These are phyloP conservation scores for Oxyura jamaicensis DNA, from an alignment of 2,113 vertebrate species.

Conservation along the genomic window DNA sequence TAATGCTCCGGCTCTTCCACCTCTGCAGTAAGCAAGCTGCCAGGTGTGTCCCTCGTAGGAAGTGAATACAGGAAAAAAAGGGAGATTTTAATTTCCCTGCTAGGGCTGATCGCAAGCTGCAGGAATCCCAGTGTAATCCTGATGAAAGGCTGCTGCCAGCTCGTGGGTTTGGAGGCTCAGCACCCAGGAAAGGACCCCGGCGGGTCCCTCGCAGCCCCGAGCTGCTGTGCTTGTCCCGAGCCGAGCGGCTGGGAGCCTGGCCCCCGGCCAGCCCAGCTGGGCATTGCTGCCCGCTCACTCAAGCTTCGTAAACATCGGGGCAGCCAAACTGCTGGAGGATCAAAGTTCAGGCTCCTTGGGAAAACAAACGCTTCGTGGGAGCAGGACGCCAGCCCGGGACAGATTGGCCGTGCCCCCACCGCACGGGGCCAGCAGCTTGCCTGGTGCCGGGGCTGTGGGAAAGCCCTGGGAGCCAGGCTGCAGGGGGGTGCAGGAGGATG, in stretches of 20 bases:
- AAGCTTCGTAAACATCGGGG: neutral
- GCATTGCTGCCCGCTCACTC: neutral
- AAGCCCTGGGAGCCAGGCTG: neutral
- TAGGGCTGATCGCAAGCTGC: neutral
- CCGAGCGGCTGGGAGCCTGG: neutral
- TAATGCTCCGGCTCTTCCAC: neutral
- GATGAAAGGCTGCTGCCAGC: neutral
- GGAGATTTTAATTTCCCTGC: neutral
- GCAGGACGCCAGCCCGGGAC: neutral
- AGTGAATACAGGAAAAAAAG: neutral
- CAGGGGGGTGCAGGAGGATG: neutral
- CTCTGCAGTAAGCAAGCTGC: neutral
- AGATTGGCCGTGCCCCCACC: neutral
- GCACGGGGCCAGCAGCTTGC: neutral
- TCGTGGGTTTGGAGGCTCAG: neutral
- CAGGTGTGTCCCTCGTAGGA: neutral
- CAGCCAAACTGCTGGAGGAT: neutral
- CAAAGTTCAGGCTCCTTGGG: slow-evolving; percentile 13
- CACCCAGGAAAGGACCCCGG: neutral
- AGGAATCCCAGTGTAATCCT: neutral
- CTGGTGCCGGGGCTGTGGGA: neutral
- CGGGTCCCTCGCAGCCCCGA: neutral
- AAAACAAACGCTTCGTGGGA: neutral
- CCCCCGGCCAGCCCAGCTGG: neutral
- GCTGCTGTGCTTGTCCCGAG: neutral